phyloP scores from a whole-genome alignment of 2,888 invertebrate genomes.

The Metalampra italica region DNA sequence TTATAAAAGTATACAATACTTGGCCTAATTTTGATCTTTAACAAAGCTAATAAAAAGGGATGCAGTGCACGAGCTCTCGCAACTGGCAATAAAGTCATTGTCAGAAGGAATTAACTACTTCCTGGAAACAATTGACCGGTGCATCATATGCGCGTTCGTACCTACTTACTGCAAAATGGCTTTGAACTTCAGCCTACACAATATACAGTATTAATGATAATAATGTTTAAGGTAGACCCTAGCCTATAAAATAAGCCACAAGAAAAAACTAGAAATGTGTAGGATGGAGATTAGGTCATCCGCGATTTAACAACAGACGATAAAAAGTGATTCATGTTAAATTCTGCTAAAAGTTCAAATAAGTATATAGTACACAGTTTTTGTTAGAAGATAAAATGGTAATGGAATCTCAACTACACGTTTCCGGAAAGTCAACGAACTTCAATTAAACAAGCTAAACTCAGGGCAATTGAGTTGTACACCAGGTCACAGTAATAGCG shows the following conservation, averaged over 20 bases:
- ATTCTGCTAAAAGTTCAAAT: background rate
- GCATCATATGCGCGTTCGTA: constrained; percentile 17
- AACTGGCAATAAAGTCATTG: constrained; percentile 33
- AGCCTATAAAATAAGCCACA: background rate
- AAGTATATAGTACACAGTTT: background rate
- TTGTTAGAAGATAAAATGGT: background rate
- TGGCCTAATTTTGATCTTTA: too few species aligned
- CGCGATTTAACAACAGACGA: constrained; percentile 24
- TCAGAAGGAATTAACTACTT: constrained; percentile 35
- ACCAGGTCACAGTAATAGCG: constrained; percentile 25
- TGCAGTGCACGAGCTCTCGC: constrained; percentile 5
- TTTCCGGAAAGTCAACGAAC: constrained; percentile 28
- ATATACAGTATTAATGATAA: background rate
- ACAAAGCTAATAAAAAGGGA: too few species aligned
- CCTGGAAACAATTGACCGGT: constrained; percentile 32
- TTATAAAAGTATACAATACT: too few species aligned
- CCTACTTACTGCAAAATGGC: background rate
- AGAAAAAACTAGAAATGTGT: constrained; percentile 23
- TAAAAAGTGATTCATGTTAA: constrained; percentile 7
- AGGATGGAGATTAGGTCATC: constrained; percentile 65
- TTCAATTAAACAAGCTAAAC: constrained; percentile 37
- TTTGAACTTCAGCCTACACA: background rate
- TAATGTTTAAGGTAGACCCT: background rate
- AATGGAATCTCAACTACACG: constrained; percentile 9
- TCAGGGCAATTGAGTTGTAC: constrained; percentile 27